Evolutionary conservation across 1,140 invertebrate genomes (phyloP).

Genomic region (Drosophila kepulauana): DNA sequence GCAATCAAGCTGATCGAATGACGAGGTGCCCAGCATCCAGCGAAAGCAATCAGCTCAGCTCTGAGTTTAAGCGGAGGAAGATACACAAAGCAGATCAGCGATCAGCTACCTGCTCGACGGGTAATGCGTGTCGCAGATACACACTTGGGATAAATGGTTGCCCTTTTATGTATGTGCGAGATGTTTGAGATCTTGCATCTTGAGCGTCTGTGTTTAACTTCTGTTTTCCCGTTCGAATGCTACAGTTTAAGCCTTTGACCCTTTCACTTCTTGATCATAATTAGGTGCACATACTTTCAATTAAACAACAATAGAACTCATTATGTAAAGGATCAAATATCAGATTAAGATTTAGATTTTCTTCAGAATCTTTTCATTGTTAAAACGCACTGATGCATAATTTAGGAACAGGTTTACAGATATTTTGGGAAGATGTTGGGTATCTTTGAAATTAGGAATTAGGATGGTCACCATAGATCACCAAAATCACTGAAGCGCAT

Average conservation of each 20-base stretch:
- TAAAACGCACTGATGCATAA: slow-evolving; percentile 65
- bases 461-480: background rate
- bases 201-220: background rate
- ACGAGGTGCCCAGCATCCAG: slow-evolving; percentile 58
- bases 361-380: slow-evolving; percentile 21
- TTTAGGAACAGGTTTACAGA: slow-evolving; percentile 58
- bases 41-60: background rate
- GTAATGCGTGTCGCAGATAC: slow-evolving; percentile 1
- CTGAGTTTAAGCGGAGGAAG: background rate
- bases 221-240: slow-evolving; percentile 68
- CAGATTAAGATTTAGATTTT: background rate
- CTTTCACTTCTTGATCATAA: slow-evolving; percentile 26
- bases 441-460: background rate
- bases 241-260: slow-evolving; percentile 74
- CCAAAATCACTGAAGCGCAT: slow-evolving; percentile 5
- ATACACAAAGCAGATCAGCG: background rate
- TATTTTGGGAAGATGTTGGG: background rate
- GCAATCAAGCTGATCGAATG: slow-evolving; percentile 66
- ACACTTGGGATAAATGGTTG: slow-evolving; percentile 1
- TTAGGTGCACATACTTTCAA: background rate
- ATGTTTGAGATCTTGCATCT: slow-evolving; percentile 1
- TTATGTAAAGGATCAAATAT: background rate
- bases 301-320: background rate
- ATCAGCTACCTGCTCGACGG: slow-evolving; percentile 31
- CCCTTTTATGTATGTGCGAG: slow-evolving; percentile 6